Percentiles rank a stretch among this genome's conserved stretches.
Evolutionary conservation across 2,888 invertebrate genomes (phyloP).

Genomic region (Myopa testacea): DNA sequence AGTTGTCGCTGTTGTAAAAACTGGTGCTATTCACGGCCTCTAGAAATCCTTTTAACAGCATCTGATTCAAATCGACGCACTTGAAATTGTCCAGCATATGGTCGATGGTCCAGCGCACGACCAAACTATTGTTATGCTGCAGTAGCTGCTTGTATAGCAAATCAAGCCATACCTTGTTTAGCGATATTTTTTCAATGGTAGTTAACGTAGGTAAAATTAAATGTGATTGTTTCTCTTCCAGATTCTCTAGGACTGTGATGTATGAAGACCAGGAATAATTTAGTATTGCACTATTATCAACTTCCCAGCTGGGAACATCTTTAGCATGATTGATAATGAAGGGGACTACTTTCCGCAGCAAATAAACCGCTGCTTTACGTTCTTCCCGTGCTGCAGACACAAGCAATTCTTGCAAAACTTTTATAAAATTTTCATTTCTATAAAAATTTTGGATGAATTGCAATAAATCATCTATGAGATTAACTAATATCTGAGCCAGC

Average conservation of each 20-base stretch:
- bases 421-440: conserved; percentile 47
- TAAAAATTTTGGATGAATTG: conserved; percentile 46
- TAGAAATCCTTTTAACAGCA: conserved; percentile 55
- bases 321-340: background rate
- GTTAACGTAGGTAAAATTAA: conserved; percentile 61
- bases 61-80: conserved; percentile 45
- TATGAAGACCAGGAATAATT: conserved; percentile 55
- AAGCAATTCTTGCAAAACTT: conserved; percentile 51
- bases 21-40: conserved; percentile 59
- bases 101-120: conserved; percentile 60
- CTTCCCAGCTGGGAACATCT: conserved; percentile 31
- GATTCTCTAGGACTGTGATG: conserved; percentile 59
- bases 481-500: conserved; percentile 55
- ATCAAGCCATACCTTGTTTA: conserved; percentile 49
- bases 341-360: conserved; percentile 52
- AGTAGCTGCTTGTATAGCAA: conserved; percentile 57
- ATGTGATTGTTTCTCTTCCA: conserved; percentile 66
- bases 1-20: conserved; percentile 55
- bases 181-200: conserved; percentile 45
- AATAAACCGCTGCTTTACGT: conserved; percentile 56
- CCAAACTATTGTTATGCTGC: conserved; percentile 59
- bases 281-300: conserved; percentile 31
- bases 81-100: conserved; percentile 52
- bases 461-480: conserved; percentile 56
- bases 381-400: conserved; percentile 52